These are phyloP conservation scores for Corynorhinus townsendii DNA, from an alignment of 2,113 vertebrate genomes.

Conservation along the genomic window DNA sequence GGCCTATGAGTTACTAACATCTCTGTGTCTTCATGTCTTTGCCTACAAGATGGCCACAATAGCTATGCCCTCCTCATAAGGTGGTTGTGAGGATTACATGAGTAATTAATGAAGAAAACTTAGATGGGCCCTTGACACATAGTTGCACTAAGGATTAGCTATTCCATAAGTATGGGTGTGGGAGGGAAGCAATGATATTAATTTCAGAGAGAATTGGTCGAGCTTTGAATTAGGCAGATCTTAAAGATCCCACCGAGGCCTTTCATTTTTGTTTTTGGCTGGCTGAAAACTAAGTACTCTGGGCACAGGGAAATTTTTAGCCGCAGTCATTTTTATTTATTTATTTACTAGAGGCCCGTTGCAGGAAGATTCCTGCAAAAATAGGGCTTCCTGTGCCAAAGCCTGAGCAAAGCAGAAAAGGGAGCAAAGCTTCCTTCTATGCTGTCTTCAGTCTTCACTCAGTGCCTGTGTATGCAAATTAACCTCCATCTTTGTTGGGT, in stretches of 20 bases:
- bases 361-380: too few relatives aligned
- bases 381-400: too few relatives aligned
- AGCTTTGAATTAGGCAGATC: neutral
- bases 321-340: neutral
- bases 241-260: neutral
- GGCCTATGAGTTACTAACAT: neutral
- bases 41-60: neutral
- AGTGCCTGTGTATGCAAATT: too few relatives aligned
- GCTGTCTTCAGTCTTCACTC: too few relatives aligned
- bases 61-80: neutral
- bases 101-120: neutral
- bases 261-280: neutral
- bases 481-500: too few relatives aligned
- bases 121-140: neutral
- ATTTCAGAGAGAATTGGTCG: neutral
- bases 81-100: neutral
- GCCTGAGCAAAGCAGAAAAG: too few relatives aligned
- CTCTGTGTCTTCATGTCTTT: neutral
- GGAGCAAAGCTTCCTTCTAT: too few relatives aligned
- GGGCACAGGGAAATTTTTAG: neutral
- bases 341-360: too few relatives aligned
- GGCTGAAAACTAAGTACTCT: neutral
- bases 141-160: neutral
- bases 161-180: neutral
- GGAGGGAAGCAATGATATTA: neutral